Conservation (phyloP, 35 echinoderm and acorn worm species). For the Chiridota heheva region DNA sequence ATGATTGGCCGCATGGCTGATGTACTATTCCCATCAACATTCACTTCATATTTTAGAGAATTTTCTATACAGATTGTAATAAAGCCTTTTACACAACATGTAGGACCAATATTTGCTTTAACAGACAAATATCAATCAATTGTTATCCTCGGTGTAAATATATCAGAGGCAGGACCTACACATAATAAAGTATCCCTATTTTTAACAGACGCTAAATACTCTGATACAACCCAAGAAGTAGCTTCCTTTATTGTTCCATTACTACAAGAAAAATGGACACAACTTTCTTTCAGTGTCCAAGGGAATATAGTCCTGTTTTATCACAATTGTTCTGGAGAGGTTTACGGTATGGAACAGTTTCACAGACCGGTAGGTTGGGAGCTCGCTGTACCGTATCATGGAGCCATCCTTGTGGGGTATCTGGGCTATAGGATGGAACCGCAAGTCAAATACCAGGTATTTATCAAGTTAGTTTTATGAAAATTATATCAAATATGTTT, state of each 20-base stretch:
- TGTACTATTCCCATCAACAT: conserved; percentile 35
- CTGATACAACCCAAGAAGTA: conserved; percentile 20
- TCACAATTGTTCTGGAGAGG: conserved; percentile 30
- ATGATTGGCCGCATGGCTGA: conserved; percentile 39
- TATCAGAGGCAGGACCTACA: background rate
- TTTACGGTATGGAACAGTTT: conserved; percentile 18
- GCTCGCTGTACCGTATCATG: conserved; percentile 18
- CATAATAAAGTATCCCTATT: conserved; percentile 23
- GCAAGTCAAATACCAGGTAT: conserved; percentile 35
- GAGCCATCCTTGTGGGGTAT: conserved; percentile 42
- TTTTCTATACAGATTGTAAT: conserved; percentile 48
- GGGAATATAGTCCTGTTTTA: conserved; percentile 30
- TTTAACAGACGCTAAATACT: conserved; percentile 21
- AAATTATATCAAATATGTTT: no score
- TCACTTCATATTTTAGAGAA: conserved; percentile 16
- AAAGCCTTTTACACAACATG: conserved; percentile 30
- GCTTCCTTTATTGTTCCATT: conserved; percentile 31
- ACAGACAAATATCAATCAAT: conserved; percentile 16
- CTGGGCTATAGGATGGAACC: conserved; percentile 27
- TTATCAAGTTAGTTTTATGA: no score
- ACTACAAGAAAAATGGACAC: conserved; percentile 30
- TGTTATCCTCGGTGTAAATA: conserved; percentile 43
- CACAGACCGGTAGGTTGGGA: conserved; percentile 8
- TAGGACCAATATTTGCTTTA: conserved; percentile 44
- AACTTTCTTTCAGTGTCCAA: conserved; percentile 40